Evolutionary conservation across 1,140 invertebrate species (phyloP), one percentile per base, ranked within the genome.

Genomic region (Drosophila lini): DNA sequence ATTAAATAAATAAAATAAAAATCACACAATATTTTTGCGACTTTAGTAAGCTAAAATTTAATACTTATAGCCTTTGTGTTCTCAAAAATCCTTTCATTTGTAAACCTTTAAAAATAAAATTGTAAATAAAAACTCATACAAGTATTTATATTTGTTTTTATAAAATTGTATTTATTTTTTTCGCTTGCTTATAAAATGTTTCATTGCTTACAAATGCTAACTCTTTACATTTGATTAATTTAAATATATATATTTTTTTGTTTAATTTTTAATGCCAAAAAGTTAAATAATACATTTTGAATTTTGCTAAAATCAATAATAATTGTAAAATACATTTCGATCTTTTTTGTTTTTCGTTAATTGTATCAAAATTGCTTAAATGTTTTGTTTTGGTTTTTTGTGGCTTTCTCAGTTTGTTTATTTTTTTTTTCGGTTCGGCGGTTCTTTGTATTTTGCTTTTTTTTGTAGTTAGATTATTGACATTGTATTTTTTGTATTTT

Each of bases 221-320:
- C 78, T 81, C 13, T 70, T 69, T 71, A 70, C 74, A 88, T 74
- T 79, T 59, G 65, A 71, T 71, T 85, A 77, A 67, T 71, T 81
- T 69, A 53, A 65, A 65, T 61, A 57, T 41, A 19, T 34, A 15
- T 50, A 42, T 50, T 48, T 48, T 64, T 62, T 55, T 44, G 59
- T 55, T 48, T 67, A 48, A 62, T 78, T 71, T 78, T 40, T 50
- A 57, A 76, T 82, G 69, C 53, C 70, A 69, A 79, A 81, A 68
- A 57, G 25, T 9, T 34, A 60, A 86, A 77, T 77, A 73, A 83
- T 67, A 63, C 19, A 25, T 53, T 65, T 83, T 40, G 61, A 86
- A 86, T 86, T 86, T 86, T 48, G 83, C 83, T 86, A 86, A 88
- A 83, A 80, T 88, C 71, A 86, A 64, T 74, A 60, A 80, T 70